Conservation (phyloP, 2,888 invertebrate species). For the Buathra laborator region DNA sequence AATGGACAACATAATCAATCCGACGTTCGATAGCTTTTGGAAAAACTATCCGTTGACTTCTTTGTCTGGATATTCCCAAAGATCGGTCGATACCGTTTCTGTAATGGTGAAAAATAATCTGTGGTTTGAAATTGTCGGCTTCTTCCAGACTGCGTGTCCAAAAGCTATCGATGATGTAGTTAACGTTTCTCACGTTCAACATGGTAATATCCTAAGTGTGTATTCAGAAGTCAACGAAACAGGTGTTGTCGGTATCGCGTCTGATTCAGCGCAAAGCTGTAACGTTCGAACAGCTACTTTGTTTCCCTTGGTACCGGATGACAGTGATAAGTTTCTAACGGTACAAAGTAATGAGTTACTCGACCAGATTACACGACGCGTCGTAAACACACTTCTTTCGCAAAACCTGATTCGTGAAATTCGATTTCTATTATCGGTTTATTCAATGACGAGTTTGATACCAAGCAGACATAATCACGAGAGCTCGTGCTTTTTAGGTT, state of each 20-base stretch:
- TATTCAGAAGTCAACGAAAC: background rate
- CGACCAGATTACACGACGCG: slow-evolving; percentile 15
- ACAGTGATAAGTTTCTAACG: background rate
- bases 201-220: slow-evolving; percentile 1
- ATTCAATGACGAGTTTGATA: background rate
- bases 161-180: slow-evolving; percentile 1
- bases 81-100: background rate
- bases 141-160: slow-evolving; percentile 16
- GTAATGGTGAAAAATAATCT: background rate
- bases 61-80: background rate
- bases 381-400: slow-evolving; percentile 31
- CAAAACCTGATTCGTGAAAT: background rate
- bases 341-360: slow-evolving; percentile 14
- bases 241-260: slow-evolving; percentile 5
- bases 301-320: background rate
- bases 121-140: background rate
- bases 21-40: background rate
- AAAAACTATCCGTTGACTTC: slow-evolving; percentile 3
- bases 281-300: background rate
- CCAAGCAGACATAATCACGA: background rate
- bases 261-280: background rate
- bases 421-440: slow-evolving; percentile 23
- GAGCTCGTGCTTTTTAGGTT: background rate
- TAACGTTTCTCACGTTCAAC: background rate
- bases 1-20: slow-evolving; percentile 20